Percentiles rank a stretch among this genome's conserved stretches.
phyloP scores from a whole-genome alignment of 2,888 invertebrate species.

The Synanthedon formicaeformis region DNA sequence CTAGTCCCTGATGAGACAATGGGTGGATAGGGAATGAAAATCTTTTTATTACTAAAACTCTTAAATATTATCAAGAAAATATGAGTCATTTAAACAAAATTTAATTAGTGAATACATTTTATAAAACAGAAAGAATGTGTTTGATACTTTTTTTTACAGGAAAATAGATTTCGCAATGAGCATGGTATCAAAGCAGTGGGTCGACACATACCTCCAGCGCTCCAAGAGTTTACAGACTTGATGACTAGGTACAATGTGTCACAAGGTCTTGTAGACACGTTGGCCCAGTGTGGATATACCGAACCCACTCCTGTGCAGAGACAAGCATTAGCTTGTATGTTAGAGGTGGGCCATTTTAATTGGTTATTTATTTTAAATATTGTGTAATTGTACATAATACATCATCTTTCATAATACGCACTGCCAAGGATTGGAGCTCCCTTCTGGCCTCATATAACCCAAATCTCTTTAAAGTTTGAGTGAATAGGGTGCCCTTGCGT shows the following conservation, averaged over 20 bases:
- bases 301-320: slow-evolving; percentile 92
- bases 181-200: slow-evolving; percentile 85
- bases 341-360: slow-evolving; percentile 68
- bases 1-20: no score
- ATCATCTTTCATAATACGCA: no score
- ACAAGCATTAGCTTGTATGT: slow-evolving; percentile 91
- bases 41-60: no score
- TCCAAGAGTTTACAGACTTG: slow-evolving; percentile 78
- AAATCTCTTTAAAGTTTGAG: no score
- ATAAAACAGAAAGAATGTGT: no score
- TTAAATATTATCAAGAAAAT: no score
- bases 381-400: neutral
- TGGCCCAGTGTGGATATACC: slow-evolving; percentile 76
- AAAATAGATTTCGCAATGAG: slow-evolving; percentile 79
- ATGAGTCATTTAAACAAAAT: no score
- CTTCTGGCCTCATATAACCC: no score
- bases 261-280: slow-evolving; percentile 74
- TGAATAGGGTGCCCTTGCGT: no score
- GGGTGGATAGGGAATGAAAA: no score
- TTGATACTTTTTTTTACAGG: slow-evolving; percentile 46
- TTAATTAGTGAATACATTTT: no score
- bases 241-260: slow-evolving; percentile 66
- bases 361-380: neutral
- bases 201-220: slow-evolving; percentile 81
- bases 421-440: no score